A percentile compares a stretch with the other conserved stretches of the same genome.
phyloP scores from a whole-genome alignment of 2,113 vertebrate genomes.

The Aegithalos caudatus region DNA sequence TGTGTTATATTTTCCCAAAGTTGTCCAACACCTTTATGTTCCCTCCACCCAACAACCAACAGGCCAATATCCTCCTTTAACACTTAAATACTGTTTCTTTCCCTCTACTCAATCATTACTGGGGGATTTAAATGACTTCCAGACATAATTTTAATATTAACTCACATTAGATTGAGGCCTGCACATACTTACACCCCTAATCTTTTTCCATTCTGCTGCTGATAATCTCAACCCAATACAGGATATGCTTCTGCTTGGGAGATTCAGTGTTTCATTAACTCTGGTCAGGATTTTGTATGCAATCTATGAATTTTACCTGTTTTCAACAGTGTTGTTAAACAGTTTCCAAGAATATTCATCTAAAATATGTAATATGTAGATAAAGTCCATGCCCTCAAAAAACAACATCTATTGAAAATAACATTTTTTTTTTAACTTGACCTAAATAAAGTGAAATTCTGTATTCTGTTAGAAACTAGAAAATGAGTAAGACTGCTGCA shows the following conservation, averaged over 20 bases:
- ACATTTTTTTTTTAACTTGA: not conserved
- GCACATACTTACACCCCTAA: conserved; percentile 7
- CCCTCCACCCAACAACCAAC: not conserved
- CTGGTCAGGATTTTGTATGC: not conserved
- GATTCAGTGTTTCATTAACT: conserved; percentile 32
- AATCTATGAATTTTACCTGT: not conserved
- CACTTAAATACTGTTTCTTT: not conserved
- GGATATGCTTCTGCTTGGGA: not conserved
- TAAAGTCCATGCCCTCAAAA: not conserved
- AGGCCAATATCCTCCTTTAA: not conserved
- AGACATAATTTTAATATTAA: conserved; percentile 48
- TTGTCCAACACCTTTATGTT: conserved; percentile 23
- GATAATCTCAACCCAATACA: conserved; percentile 15
- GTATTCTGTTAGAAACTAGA: not conserved
- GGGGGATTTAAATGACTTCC: conserved; percentile 49
- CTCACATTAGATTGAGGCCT: conserved; percentile 9
- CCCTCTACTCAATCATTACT: conserved; percentile 41
- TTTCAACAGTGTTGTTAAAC: not conserved
- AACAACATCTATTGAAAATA: not conserved
- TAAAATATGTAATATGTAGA: not conserved
- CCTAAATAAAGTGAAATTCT: not conserved
- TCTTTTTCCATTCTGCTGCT: conserved; percentile 47
- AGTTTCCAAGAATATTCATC: not conserved
- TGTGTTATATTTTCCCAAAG: not conserved
- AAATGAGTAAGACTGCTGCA: not conserved